These are phyloP conservation scores for Rhabdophis nuchalis DNA, from an alignment of 2,797 vertebrate genomes.

Conservation along the genomic window DNA sequence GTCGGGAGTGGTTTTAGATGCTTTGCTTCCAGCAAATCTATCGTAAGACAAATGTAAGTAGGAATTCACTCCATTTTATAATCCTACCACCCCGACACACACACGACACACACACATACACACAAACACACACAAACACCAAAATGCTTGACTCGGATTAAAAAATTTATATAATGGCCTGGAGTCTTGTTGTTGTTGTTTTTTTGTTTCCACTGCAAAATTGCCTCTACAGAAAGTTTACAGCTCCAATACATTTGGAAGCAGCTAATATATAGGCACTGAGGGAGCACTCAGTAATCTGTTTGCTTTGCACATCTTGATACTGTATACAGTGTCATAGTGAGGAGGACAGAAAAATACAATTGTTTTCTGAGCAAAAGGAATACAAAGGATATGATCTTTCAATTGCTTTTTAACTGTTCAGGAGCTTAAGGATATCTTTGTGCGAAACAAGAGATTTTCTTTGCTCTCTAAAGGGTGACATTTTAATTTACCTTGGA, in stretches of 20 bases:
- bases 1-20: not conserved
- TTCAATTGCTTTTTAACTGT: not conserved
- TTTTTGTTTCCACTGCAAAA: not conserved
- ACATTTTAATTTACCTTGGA: slow-evolving; percentile 8
- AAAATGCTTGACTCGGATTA: not conserved
- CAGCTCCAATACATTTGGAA: not conserved
- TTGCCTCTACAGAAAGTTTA: not conserved
- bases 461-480: not conserved
- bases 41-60: not conserved
- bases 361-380: not conserved
- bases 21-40: not conserved
- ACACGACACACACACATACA: too few relatives aligned
- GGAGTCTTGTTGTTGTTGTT: not conserved
- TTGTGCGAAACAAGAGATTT: not conserved
- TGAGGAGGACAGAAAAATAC: not conserved
- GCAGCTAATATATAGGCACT: not conserved
- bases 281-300: not conserved
- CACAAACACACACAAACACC: not conserved
- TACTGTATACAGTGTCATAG: not conserved
- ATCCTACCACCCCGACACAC: not conserved
- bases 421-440: not conserved
- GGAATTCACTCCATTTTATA: not conserved
- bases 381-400: not conserved
- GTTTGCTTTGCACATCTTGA: not conserved
- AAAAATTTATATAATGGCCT: not conserved